phyloP scores from a whole-genome alignment of 2,888 invertebrate genomes.

The Lottia scabra region DNA sequence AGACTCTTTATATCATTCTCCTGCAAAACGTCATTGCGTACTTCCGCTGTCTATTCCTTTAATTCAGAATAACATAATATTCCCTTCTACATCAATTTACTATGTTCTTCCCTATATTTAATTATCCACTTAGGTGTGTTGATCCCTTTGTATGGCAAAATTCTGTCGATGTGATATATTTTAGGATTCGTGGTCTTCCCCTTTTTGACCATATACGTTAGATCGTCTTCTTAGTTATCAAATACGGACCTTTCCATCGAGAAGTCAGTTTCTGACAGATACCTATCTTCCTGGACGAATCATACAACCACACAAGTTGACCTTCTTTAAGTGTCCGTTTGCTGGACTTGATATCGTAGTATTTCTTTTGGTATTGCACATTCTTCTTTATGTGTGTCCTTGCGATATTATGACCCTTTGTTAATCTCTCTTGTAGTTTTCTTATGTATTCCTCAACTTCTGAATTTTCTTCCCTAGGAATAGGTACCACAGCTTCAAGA shows the following conservation, averaged over 20 bases:
- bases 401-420: neutral
- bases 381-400: neutral
- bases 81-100: too few relatives aligned
- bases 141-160: constrained; percentile 23
- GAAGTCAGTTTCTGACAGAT: constrained; percentile 22
- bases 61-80: too few relatives aligned
- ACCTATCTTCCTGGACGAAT: constrained; percentile 22
- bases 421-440: too few relatives aligned
- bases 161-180: constrained; percentile 26
- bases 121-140: constrained; percentile 25
- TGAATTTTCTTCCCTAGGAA: neutral
- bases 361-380: neutral
- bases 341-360: constrained; percentile 20
- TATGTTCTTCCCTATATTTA: too few relatives aligned
- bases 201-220: too few relatives aligned
- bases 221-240: too few relatives aligned
- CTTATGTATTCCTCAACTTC: neutral
- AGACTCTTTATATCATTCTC: too few relatives aligned
- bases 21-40: too few relatives aligned
- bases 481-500: constrained; percentile 23
- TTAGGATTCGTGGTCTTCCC: constrained; percentile 14
- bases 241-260: constrained; percentile 27
- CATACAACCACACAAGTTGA: constrained; percentile 27
- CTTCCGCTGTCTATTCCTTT: too few relatives aligned
- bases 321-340: constrained; percentile 2